Evolutionary conservation across 2,797 vertebrate species (phyloP), one percentile per base, ranked within the genome.

Genomic region (Rhabdophis nuchalis): DNA sequence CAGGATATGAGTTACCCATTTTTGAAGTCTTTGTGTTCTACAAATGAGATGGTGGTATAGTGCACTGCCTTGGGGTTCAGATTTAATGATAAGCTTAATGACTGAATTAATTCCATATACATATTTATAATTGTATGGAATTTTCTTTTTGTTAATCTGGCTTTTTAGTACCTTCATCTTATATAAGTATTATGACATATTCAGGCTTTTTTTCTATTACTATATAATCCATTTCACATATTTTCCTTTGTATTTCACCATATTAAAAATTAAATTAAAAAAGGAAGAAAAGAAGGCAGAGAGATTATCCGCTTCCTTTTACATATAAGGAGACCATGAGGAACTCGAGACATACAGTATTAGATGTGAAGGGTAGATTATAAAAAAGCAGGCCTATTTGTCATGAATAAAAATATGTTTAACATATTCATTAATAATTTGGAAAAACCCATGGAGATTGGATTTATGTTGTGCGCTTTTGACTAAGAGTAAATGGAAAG

Each of bases 381-480:
- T 58, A 54, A 58, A 92, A 92, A 60, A 87, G 3, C 41, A 77
- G n/a, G 13, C 4, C 32, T 90, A 50, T 93, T 93, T 93, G 68
- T 46, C 56, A 90, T 85, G 86, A 88, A 88, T 92, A 86, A 50
- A 90, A 20, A 50, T 27, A 68, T 93, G 88, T 46, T 93, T 88
- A 93, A 93, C 89, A 88, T 93, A 88, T 93, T 90, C 64, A 93
- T 88, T 93, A 93, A 93, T 93, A 90, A 93, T 72, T 93, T 90
- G 86, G 92, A 88, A 85, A 57, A 85, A 61, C 32, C 54, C 23
- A 7, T 82, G 56, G 50, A 41, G 68, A 88, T 88, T 82, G 77
- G 77, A 53, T 50, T 93, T 72, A 82, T 82, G 72, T 82, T 82
- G 36, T 25, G 20, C 20, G 9, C 10, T 25, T 82, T 82, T 82